Percentiles rank a stretch among this genome's conserved stretches.
phyloP scores from a whole-genome alignment of 64 coral and sea anemone species.

The Acropora tenuis region DNA sequence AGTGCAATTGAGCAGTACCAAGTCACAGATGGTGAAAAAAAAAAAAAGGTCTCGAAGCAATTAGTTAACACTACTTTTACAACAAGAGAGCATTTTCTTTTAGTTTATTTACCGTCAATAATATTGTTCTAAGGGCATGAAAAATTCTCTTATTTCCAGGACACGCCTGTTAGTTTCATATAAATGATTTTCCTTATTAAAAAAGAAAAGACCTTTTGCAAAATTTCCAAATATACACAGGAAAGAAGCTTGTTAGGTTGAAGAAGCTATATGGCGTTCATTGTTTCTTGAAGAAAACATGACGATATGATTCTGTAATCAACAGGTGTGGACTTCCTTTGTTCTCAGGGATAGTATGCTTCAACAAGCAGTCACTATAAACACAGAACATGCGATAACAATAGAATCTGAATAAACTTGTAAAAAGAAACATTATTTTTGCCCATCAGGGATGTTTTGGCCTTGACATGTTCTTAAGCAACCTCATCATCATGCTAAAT shows the following conservation, averaged over 20 bases:
- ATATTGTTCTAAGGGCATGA: not conserved
- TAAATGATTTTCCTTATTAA: not conserved
- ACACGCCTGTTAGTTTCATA: not conserved
- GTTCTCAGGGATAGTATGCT: not conserved
- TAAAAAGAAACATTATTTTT: not conserved
- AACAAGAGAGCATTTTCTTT: not conserved
- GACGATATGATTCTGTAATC: not conserved
- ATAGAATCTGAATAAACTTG: slow-evolving; percentile 17
- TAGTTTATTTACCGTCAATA: not conserved
- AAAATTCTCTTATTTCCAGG: not conserved
- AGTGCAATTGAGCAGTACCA: no score
- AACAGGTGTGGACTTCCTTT: not conserved
- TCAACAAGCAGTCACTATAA: not conserved
- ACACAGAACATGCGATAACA: not conserved
- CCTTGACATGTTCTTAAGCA: not conserved
- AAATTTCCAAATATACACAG: not conserved
- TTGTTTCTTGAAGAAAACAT: slow-evolving; percentile 1
- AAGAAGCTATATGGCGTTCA: not conserved
- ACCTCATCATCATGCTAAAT: not conserved
- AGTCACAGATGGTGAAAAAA: no score
- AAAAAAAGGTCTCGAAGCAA: not conserved
- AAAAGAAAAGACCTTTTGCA: not conserved
- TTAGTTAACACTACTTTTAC: not conserved
- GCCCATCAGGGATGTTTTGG: not conserved
- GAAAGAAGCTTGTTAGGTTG: not conserved